phyloP scores from a whole-genome alignment of 2,888 invertebrate genomes.

The Rhodophaea formosa region DNA sequence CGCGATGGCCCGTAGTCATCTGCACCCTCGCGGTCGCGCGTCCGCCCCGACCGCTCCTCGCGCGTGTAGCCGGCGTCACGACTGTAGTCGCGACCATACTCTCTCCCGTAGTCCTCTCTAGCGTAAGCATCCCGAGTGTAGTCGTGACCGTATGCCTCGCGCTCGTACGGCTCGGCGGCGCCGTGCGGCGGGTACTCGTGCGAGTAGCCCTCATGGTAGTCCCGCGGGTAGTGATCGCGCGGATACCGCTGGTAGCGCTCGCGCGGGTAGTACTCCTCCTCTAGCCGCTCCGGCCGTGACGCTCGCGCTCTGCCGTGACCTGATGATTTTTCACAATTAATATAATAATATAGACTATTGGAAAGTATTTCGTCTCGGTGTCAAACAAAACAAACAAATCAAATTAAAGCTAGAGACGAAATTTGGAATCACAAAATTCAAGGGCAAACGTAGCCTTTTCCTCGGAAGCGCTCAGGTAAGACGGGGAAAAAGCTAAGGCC shows the following conservation, averaged over 20 bases:
- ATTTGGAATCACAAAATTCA: not conserved
- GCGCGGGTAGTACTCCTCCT: conserved; percentile 77
- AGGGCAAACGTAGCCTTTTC: conserved; percentile 12
- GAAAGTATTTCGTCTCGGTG: not conserved
- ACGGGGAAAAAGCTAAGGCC: conserved; percentile 20
- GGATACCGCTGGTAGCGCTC: conserved; percentile 53
- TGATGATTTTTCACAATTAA: conserved; percentile 7
- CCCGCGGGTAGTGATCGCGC: conserved; percentile 45
- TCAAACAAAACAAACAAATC: not conserved
- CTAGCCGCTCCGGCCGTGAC: conserved; percentile 77
- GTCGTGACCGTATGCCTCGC: conserved; percentile 61
- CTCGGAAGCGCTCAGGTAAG: conserved; percentile 4
- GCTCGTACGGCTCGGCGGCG: conserved; percentile 45
- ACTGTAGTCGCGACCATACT: conserved; percentile 77
- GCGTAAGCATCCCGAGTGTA: conserved; percentile 63
- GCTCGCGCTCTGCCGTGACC: conserved; percentile 70
- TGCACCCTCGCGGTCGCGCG: conserved; percentile 66
- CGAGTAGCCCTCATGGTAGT: conserved; percentile 55
- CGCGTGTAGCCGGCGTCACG: conserved; percentile 46
- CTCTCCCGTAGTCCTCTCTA: conserved; percentile 61
- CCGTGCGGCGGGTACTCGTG: conserved; percentile 53
- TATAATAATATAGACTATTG: not conserved
- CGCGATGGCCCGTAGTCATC: conserved; percentile 84
- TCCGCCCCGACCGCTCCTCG: conserved; percentile 64
- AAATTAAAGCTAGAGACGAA: conserved; percentile 10